Evolutionary conservation across 2,888 invertebrate species (phyloP).

Genomic region (Zygogramma bicolorata): DNA sequence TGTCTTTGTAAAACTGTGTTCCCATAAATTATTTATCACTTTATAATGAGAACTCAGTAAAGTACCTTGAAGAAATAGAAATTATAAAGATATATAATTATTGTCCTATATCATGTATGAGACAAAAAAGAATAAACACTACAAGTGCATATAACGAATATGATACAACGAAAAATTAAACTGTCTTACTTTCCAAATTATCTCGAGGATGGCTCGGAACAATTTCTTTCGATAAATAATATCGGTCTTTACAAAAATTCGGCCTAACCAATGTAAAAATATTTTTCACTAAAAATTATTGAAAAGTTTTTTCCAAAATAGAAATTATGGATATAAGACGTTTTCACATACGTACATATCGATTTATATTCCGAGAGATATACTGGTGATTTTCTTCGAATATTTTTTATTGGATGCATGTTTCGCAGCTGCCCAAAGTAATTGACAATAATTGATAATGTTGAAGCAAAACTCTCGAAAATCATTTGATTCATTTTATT

Average conservation of each 20-base stretch:
- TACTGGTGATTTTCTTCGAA: too few relatives aligned
- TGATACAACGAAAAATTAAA: neutral
- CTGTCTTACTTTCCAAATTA: neutral
- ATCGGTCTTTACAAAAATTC: neutral
- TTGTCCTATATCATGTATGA: neutral
- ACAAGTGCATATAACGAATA: neutral
- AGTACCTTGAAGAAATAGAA: neutral
- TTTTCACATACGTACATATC: too few relatives aligned
- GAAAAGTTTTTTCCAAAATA: too few relatives aligned
- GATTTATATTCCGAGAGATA: too few relatives aligned
- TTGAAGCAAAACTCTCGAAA: neutral
- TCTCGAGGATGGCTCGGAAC: neutral
- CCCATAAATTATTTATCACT: neutral
- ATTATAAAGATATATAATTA: neutral
- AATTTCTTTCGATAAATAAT: neutral
- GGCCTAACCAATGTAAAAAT: too few relatives aligned
- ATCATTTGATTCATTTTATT: neutral
- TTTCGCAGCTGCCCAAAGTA: neutral
- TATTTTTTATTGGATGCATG: neutral
- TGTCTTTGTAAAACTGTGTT: slow-evolving; percentile 24
- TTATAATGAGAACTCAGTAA: neutral
- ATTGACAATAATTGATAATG: neutral
- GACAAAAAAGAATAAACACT: neutral
- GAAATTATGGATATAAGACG: too few relatives aligned
- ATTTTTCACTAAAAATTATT: too few relatives aligned